Conservation (phyloP, 53 echinoderm and acorn worm genomes). For the Luidia sarsii region DNA sequence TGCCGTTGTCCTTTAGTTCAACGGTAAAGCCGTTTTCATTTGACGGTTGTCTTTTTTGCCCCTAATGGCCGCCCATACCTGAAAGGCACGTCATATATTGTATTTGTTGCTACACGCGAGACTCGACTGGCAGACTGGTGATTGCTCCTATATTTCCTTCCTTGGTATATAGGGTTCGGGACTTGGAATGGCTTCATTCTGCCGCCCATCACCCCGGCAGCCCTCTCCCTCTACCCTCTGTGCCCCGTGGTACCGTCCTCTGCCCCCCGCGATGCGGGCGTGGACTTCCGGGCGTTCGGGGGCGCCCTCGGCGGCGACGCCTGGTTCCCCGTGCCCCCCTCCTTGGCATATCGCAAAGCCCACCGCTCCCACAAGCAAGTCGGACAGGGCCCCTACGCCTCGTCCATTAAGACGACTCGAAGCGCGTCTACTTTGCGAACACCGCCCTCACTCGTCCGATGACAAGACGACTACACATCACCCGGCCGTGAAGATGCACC, state of each 20-base stretch:
- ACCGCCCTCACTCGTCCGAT: conserved; percentile 28
- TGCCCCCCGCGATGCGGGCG: neutral
- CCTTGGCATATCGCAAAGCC: conserved; percentile 39
- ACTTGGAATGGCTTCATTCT: conserved; percentile 28
- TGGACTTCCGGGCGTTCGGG: conserved; percentile 16
- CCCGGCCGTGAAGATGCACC: too few relatives aligned
- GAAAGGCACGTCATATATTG: too few relatives aligned
- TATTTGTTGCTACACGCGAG: too few relatives aligned
- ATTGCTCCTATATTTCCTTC: neutral
- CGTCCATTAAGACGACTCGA: conserved; percentile 36
- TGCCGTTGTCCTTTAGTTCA: too few relatives aligned
- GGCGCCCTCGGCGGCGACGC: conserved; percentile 18
- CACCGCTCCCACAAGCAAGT: conserved; percentile 69
- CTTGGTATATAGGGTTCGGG: neutral
- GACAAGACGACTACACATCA: too few relatives aligned
- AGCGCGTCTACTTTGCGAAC: conserved; percentile 21
- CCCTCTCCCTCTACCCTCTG: conserved; percentile 11
- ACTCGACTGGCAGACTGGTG: too few relatives aligned
- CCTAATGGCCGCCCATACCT: too few relatives aligned
- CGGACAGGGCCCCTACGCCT: conserved; percentile 63
- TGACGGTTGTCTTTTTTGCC: too few relatives aligned
- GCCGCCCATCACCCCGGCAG: conserved; percentile 20
- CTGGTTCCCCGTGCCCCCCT: conserved; percentile 23
- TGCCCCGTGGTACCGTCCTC: conserved; percentile 30
- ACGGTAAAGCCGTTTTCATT: too few relatives aligned